A percentile compares a stretch with the other conserved stretches of the same genome.
phyloP scores from a whole-genome alignment of 2,797 vertebrate species.

The Darevskia mixta region DNA sequence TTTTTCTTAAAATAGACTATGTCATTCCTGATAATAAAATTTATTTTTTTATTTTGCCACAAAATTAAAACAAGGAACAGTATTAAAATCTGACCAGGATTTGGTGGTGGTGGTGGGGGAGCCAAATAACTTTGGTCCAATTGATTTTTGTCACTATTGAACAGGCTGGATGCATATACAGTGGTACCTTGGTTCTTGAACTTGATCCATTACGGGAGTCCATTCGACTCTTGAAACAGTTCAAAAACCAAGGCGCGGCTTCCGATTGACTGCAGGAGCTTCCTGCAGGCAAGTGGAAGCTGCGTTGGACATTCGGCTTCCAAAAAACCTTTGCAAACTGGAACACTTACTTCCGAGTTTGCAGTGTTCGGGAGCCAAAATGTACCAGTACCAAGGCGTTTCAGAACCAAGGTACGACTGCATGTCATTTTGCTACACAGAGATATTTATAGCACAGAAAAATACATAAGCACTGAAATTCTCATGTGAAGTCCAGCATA shows the following conservation, averaged over 20 bases:
- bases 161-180: background rate
- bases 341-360: too few relatives aligned
- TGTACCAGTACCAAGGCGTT: too few relatives aligned
- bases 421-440: background rate
- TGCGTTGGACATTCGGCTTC: too few relatives aligned
- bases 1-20: background rate
- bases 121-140: background rate
- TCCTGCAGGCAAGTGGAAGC: too few relatives aligned
- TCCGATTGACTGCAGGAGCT: too few relatives aligned
- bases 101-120: background rate
- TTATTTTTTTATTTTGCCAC: background rate
- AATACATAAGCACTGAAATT: background rate
- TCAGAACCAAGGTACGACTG: background rate
- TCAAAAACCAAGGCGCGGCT: too few relatives aligned
- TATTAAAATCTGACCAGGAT: background rate
- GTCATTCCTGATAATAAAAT: background rate
- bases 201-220: too few relatives aligned
- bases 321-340: too few relatives aligned
- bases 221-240: too few relatives aligned
- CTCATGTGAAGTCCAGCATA: background rate
- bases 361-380: too few relatives aligned
- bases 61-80: constrained; percentile 37
- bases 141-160: background rate
- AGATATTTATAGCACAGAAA: background rate
- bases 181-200: too few relatives aligned